These are phyloP conservation scores for Aspiorhynchus laticeps DNA, from an alignment of 2,113 vertebrate genomes.

Conservation along the genomic window DNA sequence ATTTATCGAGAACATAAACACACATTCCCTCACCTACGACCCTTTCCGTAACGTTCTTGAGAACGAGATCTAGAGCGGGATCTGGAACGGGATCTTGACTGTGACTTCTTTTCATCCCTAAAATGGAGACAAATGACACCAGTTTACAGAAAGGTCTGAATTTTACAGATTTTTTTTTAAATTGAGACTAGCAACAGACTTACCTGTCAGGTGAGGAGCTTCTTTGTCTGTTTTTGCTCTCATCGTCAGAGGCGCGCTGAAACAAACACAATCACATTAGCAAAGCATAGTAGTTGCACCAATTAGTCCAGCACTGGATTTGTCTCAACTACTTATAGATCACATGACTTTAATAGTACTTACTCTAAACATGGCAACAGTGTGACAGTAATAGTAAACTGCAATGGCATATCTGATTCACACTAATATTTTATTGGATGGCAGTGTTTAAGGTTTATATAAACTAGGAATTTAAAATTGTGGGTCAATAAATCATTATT, in stretches of 20 bases:
- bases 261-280: constrained; percentile 25
- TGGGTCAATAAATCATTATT: too few species aligned
- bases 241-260: constrained; percentile 52
- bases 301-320: neutral
- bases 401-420: too few species aligned
- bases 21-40: constrained; percentile 40
- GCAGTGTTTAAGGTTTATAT: too few species aligned
- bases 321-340: neutral
- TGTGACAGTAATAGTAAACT: neutral
- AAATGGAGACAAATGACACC: neutral
- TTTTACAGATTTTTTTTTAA: neutral
- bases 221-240: constrained; percentile 48
- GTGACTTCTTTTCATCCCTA: constrained; percentile 53
- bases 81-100: constrained; percentile 55
- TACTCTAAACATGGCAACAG: neutral
- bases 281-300: neutral
- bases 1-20: neutral
- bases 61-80: constrained; percentile 57
- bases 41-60: constrained; percentile 32
- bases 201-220: constrained; percentile 58
- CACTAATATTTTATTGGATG: too few species aligned
- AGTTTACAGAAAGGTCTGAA: neutral
- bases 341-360: too few species aligned
- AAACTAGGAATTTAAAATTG: too few species aligned
- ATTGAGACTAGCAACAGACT: neutral